These are phyloP conservation scores for Clarias macrocephalus DNA, from an alignment of 2,113 vertebrate genomes.

Conservation along the genomic window DNA sequence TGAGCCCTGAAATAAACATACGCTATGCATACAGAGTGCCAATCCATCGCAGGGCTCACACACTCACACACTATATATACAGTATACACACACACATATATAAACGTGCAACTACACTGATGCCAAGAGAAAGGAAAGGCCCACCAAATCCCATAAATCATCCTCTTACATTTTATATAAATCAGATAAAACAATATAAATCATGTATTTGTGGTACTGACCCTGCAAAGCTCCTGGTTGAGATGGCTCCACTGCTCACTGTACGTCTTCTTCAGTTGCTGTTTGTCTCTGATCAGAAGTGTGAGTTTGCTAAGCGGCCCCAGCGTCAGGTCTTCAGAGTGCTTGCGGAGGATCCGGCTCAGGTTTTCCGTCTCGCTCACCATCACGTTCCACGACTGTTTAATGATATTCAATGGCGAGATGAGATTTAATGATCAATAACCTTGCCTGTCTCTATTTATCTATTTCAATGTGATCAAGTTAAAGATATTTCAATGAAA, in stretches of 20 bases:
- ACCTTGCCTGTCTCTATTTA: neutral
- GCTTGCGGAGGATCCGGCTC: constrained; percentile 83
- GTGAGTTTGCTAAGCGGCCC: constrained; percentile 90
- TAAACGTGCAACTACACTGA: neutral
- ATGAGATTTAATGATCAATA: neutral
- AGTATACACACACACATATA: too few species aligned
- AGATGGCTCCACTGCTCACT: constrained; percentile 87
- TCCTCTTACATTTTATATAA: neutral
- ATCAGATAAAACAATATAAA: neutral
- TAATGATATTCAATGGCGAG: neutral
- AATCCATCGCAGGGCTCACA: too few species aligned
- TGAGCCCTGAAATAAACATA: too few species aligned
- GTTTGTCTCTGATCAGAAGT: constrained; percentile 89
- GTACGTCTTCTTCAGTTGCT: constrained; percentile 87
- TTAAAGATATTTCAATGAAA: too few species aligned
- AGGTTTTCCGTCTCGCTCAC: constrained; percentile 83
- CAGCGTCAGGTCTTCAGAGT: constrained; percentile 81
- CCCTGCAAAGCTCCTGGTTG: constrained; percentile 81
- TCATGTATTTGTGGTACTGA: constrained; percentile 39
- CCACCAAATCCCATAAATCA: neutral
- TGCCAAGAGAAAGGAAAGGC: neutral
- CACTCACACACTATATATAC: too few species aligned
- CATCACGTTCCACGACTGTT: constrained; percentile 86
- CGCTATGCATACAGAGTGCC: too few species aligned
- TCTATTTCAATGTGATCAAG: too few species aligned